Evolutionary conservation across 92 coral and sea anemone species (phyloP), one percentile per base, ranked within the genome.

Genomic region (Zoanthus sociatus): DNA sequence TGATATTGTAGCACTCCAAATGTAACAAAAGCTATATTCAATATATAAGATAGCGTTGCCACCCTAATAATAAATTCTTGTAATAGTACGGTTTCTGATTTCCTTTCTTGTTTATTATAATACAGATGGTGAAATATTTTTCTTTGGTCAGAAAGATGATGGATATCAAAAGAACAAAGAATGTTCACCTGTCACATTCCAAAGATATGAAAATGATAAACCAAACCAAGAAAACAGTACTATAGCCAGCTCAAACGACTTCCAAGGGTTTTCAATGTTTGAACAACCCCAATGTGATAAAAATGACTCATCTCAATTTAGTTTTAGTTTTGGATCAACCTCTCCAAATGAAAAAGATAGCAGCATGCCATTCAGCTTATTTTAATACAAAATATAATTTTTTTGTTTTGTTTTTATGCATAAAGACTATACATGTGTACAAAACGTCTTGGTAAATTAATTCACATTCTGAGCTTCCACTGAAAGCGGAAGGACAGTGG

Each of bases 251-350:
- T 79, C 58, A 73, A 64, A 88, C 12, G 30, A 88, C 16, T 83
- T 78, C 15, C 73, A 15, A 26, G 91, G 92, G 17, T 90, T 93
- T 79, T 71, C 95, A 71, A 90, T 94, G 88, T 92, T 92, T 90
- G 93, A 93, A 77, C 82, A 84, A 14, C 17, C 88, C 12, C 86
- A 84, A 79, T 37, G 73, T 67, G 90, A 90, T 69, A 78, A 67
- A 15, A 87, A 76, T 61, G 79, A 72, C 50, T 79, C 94, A 17
- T 69, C 93, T 26, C 88, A 55, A 9, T 94, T 94, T 71, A 88
- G 82, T 79, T 92, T 94, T 73, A 92, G 89, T 78, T 94, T 94
- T 94, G 94, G 93, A 71, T 68, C 78, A 20, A 87, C 78, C 45
- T 89, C 93, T 18, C 83, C 88, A 20, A 46, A 46, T 46, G 46